These are phyloP conservation scores for Psilopsiagon aymara DNA, from an alignment of 2,113 vertebrate genomes.

Conservation along the genomic window DNA sequence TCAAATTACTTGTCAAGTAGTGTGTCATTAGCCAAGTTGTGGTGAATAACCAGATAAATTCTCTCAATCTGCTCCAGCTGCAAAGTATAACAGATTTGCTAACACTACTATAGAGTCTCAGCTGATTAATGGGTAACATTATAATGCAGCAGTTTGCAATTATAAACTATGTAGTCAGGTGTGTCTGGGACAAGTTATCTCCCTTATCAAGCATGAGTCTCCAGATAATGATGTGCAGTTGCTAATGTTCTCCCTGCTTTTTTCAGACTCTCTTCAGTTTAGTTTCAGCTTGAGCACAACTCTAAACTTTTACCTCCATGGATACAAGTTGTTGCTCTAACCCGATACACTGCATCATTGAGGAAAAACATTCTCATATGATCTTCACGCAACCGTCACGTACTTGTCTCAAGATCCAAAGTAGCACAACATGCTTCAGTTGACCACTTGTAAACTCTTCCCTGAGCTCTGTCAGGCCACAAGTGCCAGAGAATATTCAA, in stretches of 20 bases:
- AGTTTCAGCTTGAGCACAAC: background rate
- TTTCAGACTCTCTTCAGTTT: background rate
- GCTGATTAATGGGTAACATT: background rate
- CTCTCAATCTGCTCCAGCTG: background rate
- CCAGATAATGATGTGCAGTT: background rate
- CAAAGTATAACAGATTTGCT: background rate
- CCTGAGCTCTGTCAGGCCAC: background rate
- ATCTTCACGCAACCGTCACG: background rate
- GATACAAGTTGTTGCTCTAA: background rate
- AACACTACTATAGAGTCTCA: background rate
- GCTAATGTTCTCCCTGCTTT: background rate
- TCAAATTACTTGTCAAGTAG: background rate
- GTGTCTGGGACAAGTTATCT: background rate
- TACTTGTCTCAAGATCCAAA: background rate
- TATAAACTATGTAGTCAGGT: background rate
- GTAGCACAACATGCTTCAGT: rapidly evolving
- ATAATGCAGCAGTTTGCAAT: background rate
- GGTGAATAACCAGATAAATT: background rate
- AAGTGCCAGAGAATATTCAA: background rate
- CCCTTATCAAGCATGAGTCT: background rate
- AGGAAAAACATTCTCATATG: background rate
- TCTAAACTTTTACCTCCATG: background rate
- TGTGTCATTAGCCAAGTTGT: background rate
- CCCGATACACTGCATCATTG: background rate
- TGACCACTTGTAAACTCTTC: background rate